These are phyloP conservation scores for Falco concolor DNA, from an alignment of 2,797 vertebrate genomes.

Conservation along the genomic window DNA sequence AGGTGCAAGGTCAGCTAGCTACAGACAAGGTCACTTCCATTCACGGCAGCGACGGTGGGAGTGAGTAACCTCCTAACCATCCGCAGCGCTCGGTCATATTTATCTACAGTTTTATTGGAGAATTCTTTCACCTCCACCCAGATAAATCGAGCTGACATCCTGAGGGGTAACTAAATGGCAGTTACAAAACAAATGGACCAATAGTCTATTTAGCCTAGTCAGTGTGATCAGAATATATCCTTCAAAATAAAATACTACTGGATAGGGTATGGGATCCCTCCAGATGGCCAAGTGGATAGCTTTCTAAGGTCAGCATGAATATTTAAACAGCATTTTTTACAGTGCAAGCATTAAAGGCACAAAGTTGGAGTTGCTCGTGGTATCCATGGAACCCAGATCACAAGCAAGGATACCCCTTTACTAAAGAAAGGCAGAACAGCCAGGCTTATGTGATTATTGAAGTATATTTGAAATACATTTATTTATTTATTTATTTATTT, in stretches of 20 bases:
- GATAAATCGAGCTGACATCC: slow-evolving; percentile 43
- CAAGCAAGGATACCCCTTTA: not conserved
- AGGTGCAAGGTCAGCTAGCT: slow-evolving; percentile 35
- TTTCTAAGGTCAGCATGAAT: slow-evolving; percentile 69
- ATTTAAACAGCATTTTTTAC: slow-evolving; percentile 68
- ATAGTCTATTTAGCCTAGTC: slow-evolving; percentile 42
- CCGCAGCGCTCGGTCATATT: not conserved
- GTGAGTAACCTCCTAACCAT: slow-evolving; percentile 9
- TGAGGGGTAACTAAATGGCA: slow-evolving; percentile 51
- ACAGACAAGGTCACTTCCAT: slow-evolving; percentile 55
- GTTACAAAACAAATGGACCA: slow-evolving; percentile 53
- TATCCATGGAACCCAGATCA: slow-evolving; percentile 57
- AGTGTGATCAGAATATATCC: slow-evolving; percentile 53
- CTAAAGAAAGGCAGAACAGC: not conserved
- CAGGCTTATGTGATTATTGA: not conserved
- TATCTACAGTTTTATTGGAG: slow-evolving; percentile 13
- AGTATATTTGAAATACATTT: not conserved
- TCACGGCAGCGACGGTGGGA: not conserved
- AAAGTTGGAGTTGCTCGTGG: slow-evolving; percentile 52
- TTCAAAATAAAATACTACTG: slow-evolving; percentile 58
- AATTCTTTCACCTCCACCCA: slow-evolving; percentile 4
- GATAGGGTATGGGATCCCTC: slow-evolving; percentile 54
- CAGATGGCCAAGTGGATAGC: slow-evolving; percentile 67
- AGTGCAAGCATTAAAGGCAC: slow-evolving; percentile 66
- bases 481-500: not conserved